Base-by-base conservation (phyloP, 2,797 vertebrate genomes). In the Lacerta bilineata region DNA sequence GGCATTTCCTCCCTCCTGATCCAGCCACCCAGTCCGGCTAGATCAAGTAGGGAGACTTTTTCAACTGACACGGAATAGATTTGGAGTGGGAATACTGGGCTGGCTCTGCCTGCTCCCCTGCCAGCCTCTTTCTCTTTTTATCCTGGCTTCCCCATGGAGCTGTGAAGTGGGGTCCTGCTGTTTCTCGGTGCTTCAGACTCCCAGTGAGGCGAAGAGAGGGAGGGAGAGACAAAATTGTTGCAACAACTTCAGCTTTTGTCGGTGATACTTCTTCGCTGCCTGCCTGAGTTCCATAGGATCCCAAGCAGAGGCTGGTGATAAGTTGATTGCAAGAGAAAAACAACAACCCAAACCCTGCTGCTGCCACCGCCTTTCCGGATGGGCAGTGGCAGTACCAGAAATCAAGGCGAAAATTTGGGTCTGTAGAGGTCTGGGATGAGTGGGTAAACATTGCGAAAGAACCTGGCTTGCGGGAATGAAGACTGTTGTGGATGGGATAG, bases 1-100 rank as follows among this genome's bases (percentile, higher is more conserved):
- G 33, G 33, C 33, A 50, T n/a, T 5, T 23, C 1, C 11, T 25
- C 8, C 36, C 7, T 4, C 8, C 3, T 7, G 1, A 4, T 7
- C 1, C 27, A 41, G 80, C 39, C 18, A 23, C 61, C 25, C 72
- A 4, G 50, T 23, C 36, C 6, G 13, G 20, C 13, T 8, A 15
- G 36, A 23, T 9, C 55, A 72, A 11, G 46, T 8, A 6, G 55
- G 18, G 2, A 80, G 50, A 2, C 55, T 41, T 55, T 79, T 79
- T 25, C 64, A 8, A 18, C n/a, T 11, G 46, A 15, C 0, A 0
- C 43, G 64, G 79, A 72, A 79, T 68, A 85, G 41, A 78, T 39
- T 68, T 41, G 71, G 74, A 27, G 78, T 41, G 46, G 79, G 20
- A 74, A 75, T 15, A 18, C 5, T 18, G 7, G 13, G 15, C 29